Base-by-base conservation (phyloP, 1,140 invertebrate species). In the Proales similis region DNA sequence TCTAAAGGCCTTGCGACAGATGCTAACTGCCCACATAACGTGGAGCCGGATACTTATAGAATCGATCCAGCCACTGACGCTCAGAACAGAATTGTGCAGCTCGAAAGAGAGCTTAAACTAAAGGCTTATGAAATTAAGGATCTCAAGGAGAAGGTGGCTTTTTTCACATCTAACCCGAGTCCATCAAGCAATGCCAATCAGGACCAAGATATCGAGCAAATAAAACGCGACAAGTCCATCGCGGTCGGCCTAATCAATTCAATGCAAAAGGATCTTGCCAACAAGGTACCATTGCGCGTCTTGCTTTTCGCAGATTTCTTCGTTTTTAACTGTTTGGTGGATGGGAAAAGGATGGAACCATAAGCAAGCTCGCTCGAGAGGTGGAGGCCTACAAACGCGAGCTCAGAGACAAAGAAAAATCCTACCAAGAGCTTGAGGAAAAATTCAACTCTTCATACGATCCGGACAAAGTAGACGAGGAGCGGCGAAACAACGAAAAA, bases 151-250 rank as follows among this genome's bases (percentile, higher is more conserved):
- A 51, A 51, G 36, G 60, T 47, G 14, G 45, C 45, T 22, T 47
- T 47, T 48, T 63, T 12, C 12, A 12, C 12, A 36, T 12, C 33
- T 36, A n/a, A 47, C 19, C 27, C 36, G 20, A 51, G 27, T 22
- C 45, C 36, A 26, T 42, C 45, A 51, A 32, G 19, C 5, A 12
- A n/a, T 12, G 6, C 36, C 45, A 63, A 39, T 42, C 14, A 5
- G 38, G 5, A 29, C 24, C 36, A 12, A 22, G 74, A 76, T 49
- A 63, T 75, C 51, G 74, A 76, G 39, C 64, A 72, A 45, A 67
- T 72, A 7, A 72, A 68, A 64, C 75, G 75, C 65, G 74, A 76
- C 65, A 75, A 74, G 63, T 70, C 68, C 49, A 74, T 75, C n/a
- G 75, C 71, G 5, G 68, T 72, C 12, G 74, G 74, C 17, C 67